Evolutionary conservation across 1,140 invertebrate genomes (phyloP), one percentile per base, ranked within the genome.

Genomic region (Ceratina australensis): DNA sequence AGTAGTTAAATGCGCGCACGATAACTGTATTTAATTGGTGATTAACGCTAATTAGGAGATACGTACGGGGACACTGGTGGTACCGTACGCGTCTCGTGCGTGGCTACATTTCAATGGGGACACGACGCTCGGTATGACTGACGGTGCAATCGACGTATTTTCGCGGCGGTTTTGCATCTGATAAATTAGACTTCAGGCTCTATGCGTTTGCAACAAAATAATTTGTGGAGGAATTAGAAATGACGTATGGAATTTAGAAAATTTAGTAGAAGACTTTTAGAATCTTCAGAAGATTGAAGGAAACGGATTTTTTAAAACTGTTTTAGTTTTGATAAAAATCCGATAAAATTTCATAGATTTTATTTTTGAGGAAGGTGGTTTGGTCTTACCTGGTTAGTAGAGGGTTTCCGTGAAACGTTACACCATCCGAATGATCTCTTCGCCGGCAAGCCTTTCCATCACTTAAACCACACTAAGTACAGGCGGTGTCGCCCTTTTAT

Each of bases 351-450:
- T 42, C n/a, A n/a, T n/a, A n/a, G n/a, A n/a, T n/a, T n/a, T n/a
- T n/a, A n/a, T n/a, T n/a, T n/a, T n/a, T n/a, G n/a, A n/a, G n/a
- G n/a, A n/a, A n/a, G n/a, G n/a, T n/a, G n/a, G 42, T 20, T 20
- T 18, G 3, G 16, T 5, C 82, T 15, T 54, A 85, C 83, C 83
- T 85, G 83, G 82, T 85, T 85, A 63, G 79, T 79, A 81, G 50
- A 77, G 22, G 77, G 61, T 81, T 61, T 80, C 67, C 67, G 71
- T 47, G 59, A 84, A 81, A 74, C 47, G 66, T 56, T 52, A 60
- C 83, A 81, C 79, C 75, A 72, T 74, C 57, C 28, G 47, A 33
- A 69, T 57, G 47, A 73, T 71, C 24, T 33, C 57, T 72, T 84
- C 50, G 24, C n/a, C 16, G 42, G 4, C 16, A 12, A 67, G 49